Evolutionary conservation across 2,888 invertebrate genomes (phyloP), one percentile per base, ranked within the genome.

Genomic region (Eumacrocentrus americanus): DNA sequence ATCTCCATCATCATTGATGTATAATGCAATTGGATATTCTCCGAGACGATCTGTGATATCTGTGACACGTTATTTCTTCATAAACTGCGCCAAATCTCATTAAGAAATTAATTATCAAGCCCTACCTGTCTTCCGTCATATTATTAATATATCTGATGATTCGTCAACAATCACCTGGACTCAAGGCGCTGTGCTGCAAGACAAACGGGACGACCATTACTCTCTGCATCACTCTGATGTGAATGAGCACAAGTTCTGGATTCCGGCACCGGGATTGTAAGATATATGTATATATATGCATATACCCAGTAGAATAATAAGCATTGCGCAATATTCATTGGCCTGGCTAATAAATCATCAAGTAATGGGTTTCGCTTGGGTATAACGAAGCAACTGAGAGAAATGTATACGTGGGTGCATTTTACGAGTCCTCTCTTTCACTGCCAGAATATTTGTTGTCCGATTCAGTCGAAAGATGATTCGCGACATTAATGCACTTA

Each of bases 401-500:
- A 50, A 34, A 34, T 34, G 29, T 48, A 29, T 58, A 65, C 71
- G 72, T 72, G 70, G 72, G 72, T 70, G 70, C 66, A 67, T 67
- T 71, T 73, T 71, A 73, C 67, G 70, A 69, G 67, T 66, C 62
- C 44, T 35, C 35, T 46, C 14, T 35, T n/a, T n/a, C n/a, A n/a
- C n/a, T n/a, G n/a, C n/a, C n/a, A n/a, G 65, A 60, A 70, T 72
- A 73, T 68, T 62, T 70, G 70, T 72, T 70, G 68, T 68, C 68
- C 63, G 56, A 57, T 64, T 54, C 61, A 58, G 64, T 57, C 2
- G 2, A 16, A 37, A 38, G 23, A 47, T 37, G 22, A 60, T 58
- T 62, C 62, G 60, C 61, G 62, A 61, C 60, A 55, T 58, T 38
- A 51, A 58, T 59, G n/a, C n/a, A n/a, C n/a, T n/a, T n/a, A n/a